phyloP scores from a whole-genome alignment of 2,888 invertebrate genomes.

The Neoscelio sp. region DNA sequence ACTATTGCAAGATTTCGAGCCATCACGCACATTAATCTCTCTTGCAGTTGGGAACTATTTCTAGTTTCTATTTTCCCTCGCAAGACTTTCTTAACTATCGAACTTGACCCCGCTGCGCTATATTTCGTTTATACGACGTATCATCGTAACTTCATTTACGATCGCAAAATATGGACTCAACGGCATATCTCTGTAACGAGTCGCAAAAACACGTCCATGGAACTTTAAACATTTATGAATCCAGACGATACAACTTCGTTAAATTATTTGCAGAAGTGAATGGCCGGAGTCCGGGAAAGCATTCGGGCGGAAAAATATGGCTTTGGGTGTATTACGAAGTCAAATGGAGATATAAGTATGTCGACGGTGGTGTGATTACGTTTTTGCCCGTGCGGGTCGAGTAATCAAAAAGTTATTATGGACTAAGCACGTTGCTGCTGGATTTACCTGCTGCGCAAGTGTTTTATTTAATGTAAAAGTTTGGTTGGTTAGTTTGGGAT shows the following conservation, averaged over 20 bases:
- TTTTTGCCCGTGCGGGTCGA: neutral
- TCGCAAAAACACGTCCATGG: slow-evolving; percentile 15
- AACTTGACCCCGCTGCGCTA: slow-evolving; percentile 55
- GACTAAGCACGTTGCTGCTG: neutral
- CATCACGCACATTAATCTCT: slow-evolving; percentile 56
- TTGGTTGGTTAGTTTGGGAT: neutral
- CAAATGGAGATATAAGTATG: slow-evolving; percentile 5
- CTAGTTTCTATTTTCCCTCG: slow-evolving; percentile 49
- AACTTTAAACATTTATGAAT: neutral
- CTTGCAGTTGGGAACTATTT: slow-evolving; percentile 32
- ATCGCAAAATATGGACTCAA: slow-evolving; percentile 18
- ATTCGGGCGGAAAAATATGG: neutral
- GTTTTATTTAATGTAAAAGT: slow-evolving; percentile 48
- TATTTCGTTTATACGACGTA: too few species aligned
- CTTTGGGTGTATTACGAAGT: neutral
- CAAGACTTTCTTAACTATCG: slow-evolving; percentile 55
- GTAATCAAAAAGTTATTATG: slow-evolving; percentile 46
- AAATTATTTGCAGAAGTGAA: neutral
- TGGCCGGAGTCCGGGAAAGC: neutral
- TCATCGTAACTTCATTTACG: slow-evolving; percentile 45
- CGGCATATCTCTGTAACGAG: neutral
- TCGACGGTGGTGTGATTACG: slow-evolving; percentile 23
- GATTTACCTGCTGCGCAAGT: neutral
- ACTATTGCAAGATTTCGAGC: slow-evolving; percentile 54
- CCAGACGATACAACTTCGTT: slow-evolving; percentile 7